Conservation (phyloP, 2,113 vertebrate genomes). For the Hippocampus abdominalis region DNA sequence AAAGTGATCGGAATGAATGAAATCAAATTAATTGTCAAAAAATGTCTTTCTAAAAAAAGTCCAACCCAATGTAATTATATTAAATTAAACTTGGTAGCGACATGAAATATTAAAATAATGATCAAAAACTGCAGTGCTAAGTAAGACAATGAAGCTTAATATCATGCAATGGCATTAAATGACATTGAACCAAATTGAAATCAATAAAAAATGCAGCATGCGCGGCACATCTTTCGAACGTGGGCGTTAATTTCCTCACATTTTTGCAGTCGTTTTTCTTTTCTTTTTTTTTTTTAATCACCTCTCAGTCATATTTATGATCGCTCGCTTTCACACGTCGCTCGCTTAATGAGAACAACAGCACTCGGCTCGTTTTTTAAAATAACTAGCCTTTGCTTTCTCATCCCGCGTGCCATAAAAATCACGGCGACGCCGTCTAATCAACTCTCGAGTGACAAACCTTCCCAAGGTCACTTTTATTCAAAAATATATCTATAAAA, state of each 20-base stretch:
- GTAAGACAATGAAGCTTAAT: background rate
- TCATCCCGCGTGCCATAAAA: background rate
- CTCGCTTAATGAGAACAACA: background rate
- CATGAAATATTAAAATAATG: background rate
- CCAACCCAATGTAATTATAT: background rate
- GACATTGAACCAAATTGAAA: background rate
- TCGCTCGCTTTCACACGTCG: background rate
- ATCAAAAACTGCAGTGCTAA: background rate
- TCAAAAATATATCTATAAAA: background rate
- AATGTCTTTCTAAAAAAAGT: background rate
- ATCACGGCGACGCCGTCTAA: background rate
- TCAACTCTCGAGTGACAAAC: background rate
- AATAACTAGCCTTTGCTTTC: background rate
- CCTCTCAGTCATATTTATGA: background rate
- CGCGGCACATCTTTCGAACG: background rate
- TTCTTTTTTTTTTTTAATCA: background rate
- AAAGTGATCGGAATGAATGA: background rate
- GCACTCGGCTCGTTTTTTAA: background rate
- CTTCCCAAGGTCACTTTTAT: background rate
- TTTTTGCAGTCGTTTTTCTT: background rate
- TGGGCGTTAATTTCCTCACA: background rate
- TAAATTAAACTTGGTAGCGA: background rate
- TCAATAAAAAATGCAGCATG: background rate
- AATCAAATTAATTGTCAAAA: background rate
- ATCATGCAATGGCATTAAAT: background rate